phyloP scores from a whole-genome alignment of 2,113 vertebrate genomes.

The Pygoscelis adeliae region DNA sequence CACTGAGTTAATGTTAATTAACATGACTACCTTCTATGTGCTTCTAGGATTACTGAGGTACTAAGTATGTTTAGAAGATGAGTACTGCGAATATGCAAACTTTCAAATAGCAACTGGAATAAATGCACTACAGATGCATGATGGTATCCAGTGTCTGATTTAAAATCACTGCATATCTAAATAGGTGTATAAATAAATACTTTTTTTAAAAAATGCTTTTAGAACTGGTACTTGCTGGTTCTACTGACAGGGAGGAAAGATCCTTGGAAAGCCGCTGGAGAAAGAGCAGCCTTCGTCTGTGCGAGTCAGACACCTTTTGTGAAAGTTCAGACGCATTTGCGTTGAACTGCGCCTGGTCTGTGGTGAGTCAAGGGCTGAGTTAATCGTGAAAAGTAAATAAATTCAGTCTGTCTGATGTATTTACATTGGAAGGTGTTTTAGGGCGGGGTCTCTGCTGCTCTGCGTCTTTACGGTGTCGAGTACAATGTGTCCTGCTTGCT shows the following conservation, averaged over 20 bases:
- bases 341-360: neutral
- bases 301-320: neutral
- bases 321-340: neutral
- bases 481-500: neutral
- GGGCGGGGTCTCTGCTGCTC: neutral
- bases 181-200: neutral
- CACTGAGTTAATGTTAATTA: slow-evolving; percentile 1
- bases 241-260: neutral
- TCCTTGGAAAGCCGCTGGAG: neutral
- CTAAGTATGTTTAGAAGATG: neutral
- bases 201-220: neutral
- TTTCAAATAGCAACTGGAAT: neutral
- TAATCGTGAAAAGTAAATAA: neutral
- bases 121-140: neutral
- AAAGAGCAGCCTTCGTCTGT: neutral
- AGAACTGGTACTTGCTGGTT: neutral
- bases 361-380: neutral
- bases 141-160: neutral
- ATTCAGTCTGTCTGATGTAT: slow-evolving; percentile 10
- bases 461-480: fast-evolving
- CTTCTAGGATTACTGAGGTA: neutral
- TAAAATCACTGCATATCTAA: neutral
- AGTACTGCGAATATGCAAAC: neutral
- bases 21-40: neutral
- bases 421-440: neutral